Conservation (phyloP, 2,888 invertebrate genomes). For the Cheilosia pagana region DNA sequence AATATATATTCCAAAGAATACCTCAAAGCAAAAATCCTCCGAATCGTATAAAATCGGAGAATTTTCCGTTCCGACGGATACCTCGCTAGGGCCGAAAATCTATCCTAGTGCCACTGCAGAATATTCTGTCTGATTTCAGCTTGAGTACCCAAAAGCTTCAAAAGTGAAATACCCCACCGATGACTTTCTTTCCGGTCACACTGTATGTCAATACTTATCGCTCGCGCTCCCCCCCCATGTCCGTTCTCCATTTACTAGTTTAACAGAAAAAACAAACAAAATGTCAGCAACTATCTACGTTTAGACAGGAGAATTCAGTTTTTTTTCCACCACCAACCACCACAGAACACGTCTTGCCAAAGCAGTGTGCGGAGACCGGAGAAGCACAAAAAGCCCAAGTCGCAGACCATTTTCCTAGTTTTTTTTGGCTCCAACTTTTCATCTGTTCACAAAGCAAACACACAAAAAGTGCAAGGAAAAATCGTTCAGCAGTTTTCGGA, state of each 20-base stretch:
- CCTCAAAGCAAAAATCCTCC: too few relatives aligned
- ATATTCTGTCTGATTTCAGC: too few relatives aligned
- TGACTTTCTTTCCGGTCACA: conserved; percentile 6
- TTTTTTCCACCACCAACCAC: conserved; percentile 23
- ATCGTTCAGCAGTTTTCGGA: conserved; percentile 45
- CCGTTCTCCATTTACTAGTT: conserved; percentile 7
- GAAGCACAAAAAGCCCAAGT: conserved; percentile 3
- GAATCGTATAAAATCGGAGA: too few relatives aligned
- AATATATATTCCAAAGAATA: too few relatives aligned
- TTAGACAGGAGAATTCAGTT: conserved; percentile 51
- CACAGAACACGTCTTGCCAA: conserved; percentile 12
- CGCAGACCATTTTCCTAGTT: conserved; percentile 18
- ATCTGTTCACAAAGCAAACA: conserved; percentile 5
- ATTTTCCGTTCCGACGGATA: too few relatives aligned
- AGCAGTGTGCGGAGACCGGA: neutral
- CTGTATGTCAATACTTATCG: conserved; percentile 5
- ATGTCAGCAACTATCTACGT: conserved; percentile 52
- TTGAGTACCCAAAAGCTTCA: too few relatives aligned
- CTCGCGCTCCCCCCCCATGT: neutral
- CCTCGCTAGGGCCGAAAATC: too few relatives aligned
- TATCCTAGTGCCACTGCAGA: too few relatives aligned
- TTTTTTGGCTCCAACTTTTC: conserved; percentile 23
- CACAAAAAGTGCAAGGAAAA: conserved; percentile 30
- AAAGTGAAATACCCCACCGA: too few relatives aligned
- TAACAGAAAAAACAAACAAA: conserved; percentile 18